Base-by-base conservation (phyloP, 2,888 invertebrate genomes). In the Lithophane leautieri region DNA sequence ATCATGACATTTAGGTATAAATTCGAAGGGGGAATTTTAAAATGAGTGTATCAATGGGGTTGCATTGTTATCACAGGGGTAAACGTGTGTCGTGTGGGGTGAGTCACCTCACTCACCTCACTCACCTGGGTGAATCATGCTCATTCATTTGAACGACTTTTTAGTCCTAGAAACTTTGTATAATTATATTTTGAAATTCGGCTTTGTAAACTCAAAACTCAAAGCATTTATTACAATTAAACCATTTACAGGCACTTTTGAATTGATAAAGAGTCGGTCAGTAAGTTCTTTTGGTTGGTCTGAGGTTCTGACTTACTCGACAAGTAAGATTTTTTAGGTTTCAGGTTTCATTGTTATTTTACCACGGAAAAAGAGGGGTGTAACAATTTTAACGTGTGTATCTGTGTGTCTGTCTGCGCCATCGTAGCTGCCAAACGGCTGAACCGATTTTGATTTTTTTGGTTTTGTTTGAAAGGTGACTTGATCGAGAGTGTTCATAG, bases 81-180 rank as follows among this genome's bases (percentile, higher is more conserved):
- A 68, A 68, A 61, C 74, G 81, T 60, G 34, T 34, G 34, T n/a
- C n/a, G 34, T 34, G 70, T 89, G 34, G 2, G 2, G 70, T 89
- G 89, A 89, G 42, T 72, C 72, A 72, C 72, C 73, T 9, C 40
- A 19, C n/a, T 72, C 72, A 72, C 72, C 73, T 9, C 40, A 19
- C n/a, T 89, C 85, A 89, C 81, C 82, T n/a, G 67, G 63, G 76
- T 89, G 89, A 89, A 83, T 89, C 89, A 89, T 84, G 52, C 62
- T 76, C 73, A 69, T 72, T 75, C 73, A 28, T 62, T 54, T 63
- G 70, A 81, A 83, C 74, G 60, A 61, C 71, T 19, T 60, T 60
- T 62, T n/a, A n/a, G 56, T 73, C 63, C 74, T 58, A 70, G 66
- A 25, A 83, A 73, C 0, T 25, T 40, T 14, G 14, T 42, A 50